phyloP scores from a whole-genome alignment of 2,113 vertebrate genomes.

The Penelope pileata region DNA sequence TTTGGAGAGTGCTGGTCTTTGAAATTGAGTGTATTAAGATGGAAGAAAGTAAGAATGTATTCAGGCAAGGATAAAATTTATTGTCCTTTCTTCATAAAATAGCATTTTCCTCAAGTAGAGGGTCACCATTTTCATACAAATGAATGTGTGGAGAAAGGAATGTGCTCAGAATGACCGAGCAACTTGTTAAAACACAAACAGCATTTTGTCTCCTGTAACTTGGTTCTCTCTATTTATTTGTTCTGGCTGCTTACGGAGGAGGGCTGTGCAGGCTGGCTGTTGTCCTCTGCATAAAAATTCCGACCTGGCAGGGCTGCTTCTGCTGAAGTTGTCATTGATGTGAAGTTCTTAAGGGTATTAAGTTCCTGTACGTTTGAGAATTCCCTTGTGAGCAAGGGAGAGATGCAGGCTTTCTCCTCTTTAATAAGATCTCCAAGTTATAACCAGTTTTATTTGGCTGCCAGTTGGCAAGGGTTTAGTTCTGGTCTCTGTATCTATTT shows the following conservation, averaged over 20 bases:
- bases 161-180: background rate
- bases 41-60: background rate
- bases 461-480: background rate
- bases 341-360: background rate
- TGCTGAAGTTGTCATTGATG: background rate
- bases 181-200: background rate
- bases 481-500: accelerated
- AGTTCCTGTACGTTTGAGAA: background rate
- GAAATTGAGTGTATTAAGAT: background rate
- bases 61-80: background rate
- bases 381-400: background rate
- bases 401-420: background rate
- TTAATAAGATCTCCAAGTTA: background rate
- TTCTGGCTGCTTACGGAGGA: background rate
- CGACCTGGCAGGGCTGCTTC: background rate
- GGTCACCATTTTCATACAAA: background rate
- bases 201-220: background rate
- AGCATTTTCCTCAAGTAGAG: background rate
- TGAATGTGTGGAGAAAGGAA: background rate
- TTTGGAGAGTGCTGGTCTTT: background rate
- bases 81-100: background rate
- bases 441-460: background rate
- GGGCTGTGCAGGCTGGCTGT: background rate
- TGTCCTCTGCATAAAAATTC: background rate
- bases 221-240: background rate